Conservation (phyloP, 2,888 invertebrate genomes). For the Drosophila histrio region DNA sequence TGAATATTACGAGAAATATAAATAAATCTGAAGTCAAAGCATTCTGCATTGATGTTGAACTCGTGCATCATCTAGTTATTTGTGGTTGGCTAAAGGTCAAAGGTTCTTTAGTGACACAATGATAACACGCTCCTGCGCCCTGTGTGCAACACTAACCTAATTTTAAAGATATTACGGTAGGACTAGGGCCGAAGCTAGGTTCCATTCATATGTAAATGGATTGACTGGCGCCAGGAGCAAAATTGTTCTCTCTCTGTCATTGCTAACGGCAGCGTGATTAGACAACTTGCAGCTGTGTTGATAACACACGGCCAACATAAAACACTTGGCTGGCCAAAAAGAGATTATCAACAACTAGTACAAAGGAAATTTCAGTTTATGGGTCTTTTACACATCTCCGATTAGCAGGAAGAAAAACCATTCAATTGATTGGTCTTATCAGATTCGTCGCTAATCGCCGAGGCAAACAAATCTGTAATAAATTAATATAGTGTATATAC, state of each 20-base stretch:
- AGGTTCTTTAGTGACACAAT: background rate
- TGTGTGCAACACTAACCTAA: slow-evolving; percentile 55
- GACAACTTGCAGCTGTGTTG: slow-evolving; percentile 21
- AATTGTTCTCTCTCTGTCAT: background rate
- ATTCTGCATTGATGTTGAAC: background rate
- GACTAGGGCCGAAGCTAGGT: slow-evolving; percentile 29
- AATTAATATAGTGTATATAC: slow-evolving; percentile 16
- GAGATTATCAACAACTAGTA: slow-evolving; percentile 19
- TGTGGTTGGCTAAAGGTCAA: background rate
- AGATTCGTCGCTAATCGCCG: slow-evolving; percentile 40
- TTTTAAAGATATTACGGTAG: slow-evolving; percentile 64
- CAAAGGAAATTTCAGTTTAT: slow-evolving; percentile 17
- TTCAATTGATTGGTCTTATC: slow-evolving; percentile 36
- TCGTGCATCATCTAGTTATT: background rate
- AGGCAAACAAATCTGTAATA: slow-evolving; percentile 51
- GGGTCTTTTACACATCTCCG: slow-evolving; percentile 44
- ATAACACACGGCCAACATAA: slow-evolving; percentile 12
- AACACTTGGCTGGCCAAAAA: slow-evolving; percentile 27
- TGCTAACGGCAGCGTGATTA: background rate
- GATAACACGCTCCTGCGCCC: slow-evolving; percentile 13
- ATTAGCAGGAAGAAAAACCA: slow-evolving; percentile 40
- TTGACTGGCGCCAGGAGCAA: slow-evolving; percentile 1
- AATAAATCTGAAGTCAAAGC: slow-evolving; percentile 12
- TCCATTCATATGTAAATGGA: background rate
- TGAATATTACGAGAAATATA: slow-evolving; percentile 43